Conservation (phyloP, 1,140 invertebrate species). For the Bradysia coprophila region DNA sequence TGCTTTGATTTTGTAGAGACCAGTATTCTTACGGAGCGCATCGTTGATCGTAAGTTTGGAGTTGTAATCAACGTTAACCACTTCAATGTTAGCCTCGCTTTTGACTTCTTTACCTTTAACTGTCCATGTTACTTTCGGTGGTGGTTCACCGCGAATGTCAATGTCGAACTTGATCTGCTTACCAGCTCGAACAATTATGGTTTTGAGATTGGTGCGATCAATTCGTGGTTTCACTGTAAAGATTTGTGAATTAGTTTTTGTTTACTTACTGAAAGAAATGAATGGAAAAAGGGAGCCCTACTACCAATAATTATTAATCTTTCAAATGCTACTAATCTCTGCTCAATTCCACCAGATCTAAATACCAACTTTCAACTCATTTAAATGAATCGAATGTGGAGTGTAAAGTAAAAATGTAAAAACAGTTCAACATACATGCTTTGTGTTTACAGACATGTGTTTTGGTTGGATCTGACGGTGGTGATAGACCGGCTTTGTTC, state of each 20-base stretch:
- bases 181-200: conserved; percentile 74
- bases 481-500: conserved; percentile 88
- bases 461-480: conserved; percentile 86
- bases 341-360: too few species aligned
- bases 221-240: conserved; percentile 92
- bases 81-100: conserved; percentile 52
- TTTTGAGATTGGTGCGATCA: conserved; percentile 83
- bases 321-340: too few species aligned
- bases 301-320: too few species aligned
- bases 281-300: too few species aligned
- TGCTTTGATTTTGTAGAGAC: conserved; percentile 78
- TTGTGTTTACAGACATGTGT: conserved; percentile 81
- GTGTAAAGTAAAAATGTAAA: too few species aligned
- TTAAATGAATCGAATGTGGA: too few species aligned
- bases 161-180: conserved; percentile 86
- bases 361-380: too few species aligned
- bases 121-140: conserved; percentile 83
- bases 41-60: conserved; percentile 81
- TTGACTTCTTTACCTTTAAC: conserved; percentile 29
- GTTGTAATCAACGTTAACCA: conserved; percentile 81
- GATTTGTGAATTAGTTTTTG: neutral
- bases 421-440: too few species aligned
- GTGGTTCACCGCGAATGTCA: conserved; percentile 85
- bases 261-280: too few species aligned
- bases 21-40: conserved; percentile 64